phyloP scores from a whole-genome alignment of 1,140 invertebrate genomes.

The Hermatobates lingyangjiaoensis region DNA sequence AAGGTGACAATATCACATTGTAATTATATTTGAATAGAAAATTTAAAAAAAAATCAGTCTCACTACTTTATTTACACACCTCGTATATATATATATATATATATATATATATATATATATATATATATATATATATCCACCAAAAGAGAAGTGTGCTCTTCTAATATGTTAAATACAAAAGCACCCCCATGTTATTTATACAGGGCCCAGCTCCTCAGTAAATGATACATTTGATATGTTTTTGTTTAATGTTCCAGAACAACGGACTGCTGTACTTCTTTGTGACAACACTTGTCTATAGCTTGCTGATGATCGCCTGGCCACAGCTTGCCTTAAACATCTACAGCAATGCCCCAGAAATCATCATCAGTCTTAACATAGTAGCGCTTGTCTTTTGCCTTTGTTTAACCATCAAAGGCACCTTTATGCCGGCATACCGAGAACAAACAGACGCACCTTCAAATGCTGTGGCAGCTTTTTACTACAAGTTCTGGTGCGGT shows the following conservation, averaged over 20 bases:
- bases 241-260: conserved; percentile 20
- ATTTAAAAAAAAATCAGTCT: too few relatives aligned
- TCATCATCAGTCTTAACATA: conserved; percentile 30
- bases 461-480: background rate
- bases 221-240: too few relatives aligned
- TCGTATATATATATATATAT: too few relatives aligned
- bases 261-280: conserved; percentile 35
- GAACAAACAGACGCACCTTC: conserved; percentile 15
- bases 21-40: too few relatives aligned
- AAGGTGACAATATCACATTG: too few relatives aligned
- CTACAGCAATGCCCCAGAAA: conserved; percentile 29
- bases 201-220: too few relatives aligned
- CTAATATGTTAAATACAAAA: too few relatives aligned
- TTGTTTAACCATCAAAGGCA: conserved; percentile 17
- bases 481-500: background rate
- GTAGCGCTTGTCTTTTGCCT: conserved; percentile 30
- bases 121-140: too few relatives aligned
- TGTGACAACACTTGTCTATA: conserved; percentile 24
- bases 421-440: background rate
- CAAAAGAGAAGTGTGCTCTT: too few relatives aligned
- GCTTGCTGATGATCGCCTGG: conserved; percentile 16
- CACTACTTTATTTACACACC: too few relatives aligned
- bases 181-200: too few relatives aligned
- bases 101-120: too few relatives aligned
- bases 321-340: conserved; percentile 21